Base-by-base conservation (phyloP, 2,888 invertebrate species). In the Eupithecia subfuscata region DNA sequence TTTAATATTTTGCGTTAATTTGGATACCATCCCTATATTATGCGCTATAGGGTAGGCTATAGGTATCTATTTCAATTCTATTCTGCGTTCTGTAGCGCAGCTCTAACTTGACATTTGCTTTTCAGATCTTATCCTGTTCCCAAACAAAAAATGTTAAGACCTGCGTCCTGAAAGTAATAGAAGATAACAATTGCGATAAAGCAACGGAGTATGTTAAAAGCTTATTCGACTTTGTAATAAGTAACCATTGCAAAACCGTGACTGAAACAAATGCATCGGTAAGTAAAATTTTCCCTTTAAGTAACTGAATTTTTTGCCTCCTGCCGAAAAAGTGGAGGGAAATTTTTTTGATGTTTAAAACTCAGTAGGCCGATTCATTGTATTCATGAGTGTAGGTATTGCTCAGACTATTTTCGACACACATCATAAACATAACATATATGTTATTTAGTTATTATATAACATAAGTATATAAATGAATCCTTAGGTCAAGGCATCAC, bases 221-320 rank as follows among this genome's bases (percentile, higher is more conserved):
- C 25, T 6, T 60, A 60, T 60, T 60, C 14, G 60, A 60, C 25
- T 60, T 60, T 12, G 6, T 60, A 25, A 14, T 1, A 11, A 56
- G 22, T 56, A 22, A 25, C 0, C 1, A 14, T 25, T 60, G 60
- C 60, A 4, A 60, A 4, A 60, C 1, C 22, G 3, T 4, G 12
- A 1, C 60, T 25, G 22, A 25, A 25, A 25, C 1, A 25, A 6
- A 60, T 25, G 22, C 25, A 12, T 25, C 25, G 12, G 60, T 60
- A 60, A 60, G 60, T 60, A 11, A 56, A n/a, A n/a, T 52, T n/a
- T 52, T 52, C 52, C 52, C 52, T n/a, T n/a, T n/a, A n/a, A n/a
- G n/a, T n/a, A n/a, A n/a, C n/a, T n/a, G n/a, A n/a, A n/a, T n/a
- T n/a, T n/a, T n/a, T n/a, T n/a, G n/a, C n/a, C n/a, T n/a, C n/a